These are phyloP conservation scores for Lasioglossum albipes DNA, from an alignment of 1,140 invertebrate species.

Conservation along the genomic window DNA sequence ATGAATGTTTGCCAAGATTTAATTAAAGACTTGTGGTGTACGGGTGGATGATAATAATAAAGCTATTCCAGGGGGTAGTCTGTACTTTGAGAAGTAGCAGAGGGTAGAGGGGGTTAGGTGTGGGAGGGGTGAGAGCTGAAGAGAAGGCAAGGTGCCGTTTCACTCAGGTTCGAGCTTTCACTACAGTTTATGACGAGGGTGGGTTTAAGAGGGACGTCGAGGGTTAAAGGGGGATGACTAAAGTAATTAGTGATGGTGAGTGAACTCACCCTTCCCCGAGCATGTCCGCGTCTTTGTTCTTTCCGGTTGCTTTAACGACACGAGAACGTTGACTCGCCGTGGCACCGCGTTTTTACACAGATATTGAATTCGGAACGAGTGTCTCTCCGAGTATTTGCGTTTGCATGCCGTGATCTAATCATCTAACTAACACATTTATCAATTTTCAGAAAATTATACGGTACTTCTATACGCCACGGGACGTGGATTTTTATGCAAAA, in stretches of 20 bases:
- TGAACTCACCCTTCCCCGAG: slow-evolving; percentile 47
- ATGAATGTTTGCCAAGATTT: slow-evolving; percentile 68
- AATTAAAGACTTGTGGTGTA: slow-evolving; percentile 68
- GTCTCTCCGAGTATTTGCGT: not conserved
- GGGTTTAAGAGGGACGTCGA: slow-evolving; percentile 62
- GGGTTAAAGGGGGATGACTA: slow-evolving; percentile 66
- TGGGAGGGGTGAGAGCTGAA: slow-evolving; percentile 10
- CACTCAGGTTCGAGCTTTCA: slow-evolving; percentile 65
- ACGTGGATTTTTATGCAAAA: too few relatives aligned
- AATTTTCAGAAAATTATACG: not conserved
- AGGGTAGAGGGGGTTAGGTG: not conserved
- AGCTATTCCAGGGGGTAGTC: slow-evolving; percentile 57
- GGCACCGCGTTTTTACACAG: slow-evolving; percentile 14
- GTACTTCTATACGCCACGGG: too few relatives aligned
- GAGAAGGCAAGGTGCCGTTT: slow-evolving; percentile 62
- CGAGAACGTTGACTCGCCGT: slow-evolving; percentile 48
- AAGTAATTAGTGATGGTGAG: slow-evolving; percentile 74
- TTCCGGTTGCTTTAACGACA: slow-evolving; percentile 51
- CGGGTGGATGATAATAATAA: slow-evolving; percentile 68
- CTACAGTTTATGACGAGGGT: slow-evolving; percentile 70
- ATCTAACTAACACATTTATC: not conserved
- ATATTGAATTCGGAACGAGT: slow-evolving; percentile 14
- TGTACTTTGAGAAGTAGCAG: slow-evolving; percentile 44
- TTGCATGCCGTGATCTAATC: too few relatives aligned
- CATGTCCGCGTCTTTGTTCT: slow-evolving; percentile 32